A percentile compares a stretch with the other conserved stretches of the same genome.
Conservation (phyloP, 1,140 invertebrate species). For the Drosophila kohkoa region DNA sequence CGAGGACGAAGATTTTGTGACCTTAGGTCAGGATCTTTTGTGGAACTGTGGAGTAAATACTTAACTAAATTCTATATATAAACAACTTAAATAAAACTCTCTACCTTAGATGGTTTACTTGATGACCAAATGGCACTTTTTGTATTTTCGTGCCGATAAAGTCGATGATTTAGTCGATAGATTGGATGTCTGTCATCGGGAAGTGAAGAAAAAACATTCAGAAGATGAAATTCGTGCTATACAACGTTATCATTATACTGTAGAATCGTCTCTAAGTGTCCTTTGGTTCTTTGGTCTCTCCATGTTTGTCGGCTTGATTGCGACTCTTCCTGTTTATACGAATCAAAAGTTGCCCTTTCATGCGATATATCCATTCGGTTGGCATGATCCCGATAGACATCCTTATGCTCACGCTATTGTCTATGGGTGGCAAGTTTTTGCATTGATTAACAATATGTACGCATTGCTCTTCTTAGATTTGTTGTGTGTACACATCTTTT, state of each 20-base stretch:
- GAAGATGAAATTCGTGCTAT: neutral
- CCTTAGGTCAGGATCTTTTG: conserved; percentile 43
- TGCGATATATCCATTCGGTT: conserved; percentile 37
- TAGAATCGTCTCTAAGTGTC: neutral
- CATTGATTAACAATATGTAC: conserved; percentile 11
- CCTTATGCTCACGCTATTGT: conserved; percentile 13
- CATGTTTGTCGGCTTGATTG: conserved; percentile 12
- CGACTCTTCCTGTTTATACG: conserved; percentile 40
- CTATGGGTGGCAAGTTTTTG: conserved; percentile 24
- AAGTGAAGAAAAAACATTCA: neutral
- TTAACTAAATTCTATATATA: neutral
- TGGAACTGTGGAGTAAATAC: conserved; percentile 36
- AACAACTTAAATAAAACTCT: neutral
- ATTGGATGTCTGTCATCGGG: conserved; percentile 25
- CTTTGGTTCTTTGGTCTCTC: conserved; percentile 11
- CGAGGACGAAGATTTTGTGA: conserved; percentile 30
- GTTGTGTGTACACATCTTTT: conserved; percentile 18
- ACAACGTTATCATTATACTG: conserved; percentile 32
- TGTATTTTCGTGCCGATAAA: conserved; percentile 17
- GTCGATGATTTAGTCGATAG: conserved; percentile 40
- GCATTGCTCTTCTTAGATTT: conserved; percentile 28
- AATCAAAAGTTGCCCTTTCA: conserved; percentile 51
- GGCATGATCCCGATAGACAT: conserved; percentile 43
- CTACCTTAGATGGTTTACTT: neutral
- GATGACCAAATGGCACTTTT: conserved; percentile 13